phyloP scores from a whole-genome alignment of 2,113 vertebrate genomes.

The Myxocyprinus asiaticus region DNA sequence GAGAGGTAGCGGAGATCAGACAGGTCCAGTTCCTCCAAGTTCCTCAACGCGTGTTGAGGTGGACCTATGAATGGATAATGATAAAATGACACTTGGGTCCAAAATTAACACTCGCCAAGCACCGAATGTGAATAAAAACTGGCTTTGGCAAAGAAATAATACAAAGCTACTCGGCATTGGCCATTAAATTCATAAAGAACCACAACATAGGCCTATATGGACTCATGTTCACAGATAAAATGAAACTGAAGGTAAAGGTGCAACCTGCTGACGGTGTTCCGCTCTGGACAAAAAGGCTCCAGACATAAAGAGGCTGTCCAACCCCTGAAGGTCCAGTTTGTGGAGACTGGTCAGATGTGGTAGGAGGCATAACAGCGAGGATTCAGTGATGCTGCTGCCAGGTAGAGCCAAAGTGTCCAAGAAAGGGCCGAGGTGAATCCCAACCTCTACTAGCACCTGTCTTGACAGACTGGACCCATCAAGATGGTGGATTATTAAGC shows the following conservation, averaged over 20 bases:
- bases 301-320: constrained; percentile 84
- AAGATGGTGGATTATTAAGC: constrained; percentile 77
- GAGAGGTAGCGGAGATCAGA: constrained; percentile 79
- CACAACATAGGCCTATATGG: too few species aligned
- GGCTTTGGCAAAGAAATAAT: too few species aligned
- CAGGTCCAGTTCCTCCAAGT: constrained; percentile 79
- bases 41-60: constrained; percentile 61
- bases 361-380: constrained; percentile 76
- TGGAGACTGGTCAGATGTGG: constrained; percentile 75
- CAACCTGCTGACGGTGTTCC: constrained; percentile 69
- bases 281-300: constrained; percentile 78
- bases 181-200: too few species aligned
- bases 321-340: constrained; percentile 77
- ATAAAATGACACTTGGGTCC: not conserved
- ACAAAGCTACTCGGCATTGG: too few species aligned
- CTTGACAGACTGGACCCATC: constrained; percentile 75
- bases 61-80: constrained; percentile 58
- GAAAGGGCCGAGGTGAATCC: constrained; percentile 68
- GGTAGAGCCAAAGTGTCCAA: constrained; percentile 77
- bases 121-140: too few species aligned
- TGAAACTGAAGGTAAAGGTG: not conserved
- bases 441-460: constrained; percentile 72
- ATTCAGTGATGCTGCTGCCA: constrained; percentile 77
- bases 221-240: not conserved
- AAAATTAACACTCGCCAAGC: too few species aligned